phyloP scores from a whole-genome alignment of 1,140 invertebrate genomes.

The Armadillidium nasatum region DNA sequence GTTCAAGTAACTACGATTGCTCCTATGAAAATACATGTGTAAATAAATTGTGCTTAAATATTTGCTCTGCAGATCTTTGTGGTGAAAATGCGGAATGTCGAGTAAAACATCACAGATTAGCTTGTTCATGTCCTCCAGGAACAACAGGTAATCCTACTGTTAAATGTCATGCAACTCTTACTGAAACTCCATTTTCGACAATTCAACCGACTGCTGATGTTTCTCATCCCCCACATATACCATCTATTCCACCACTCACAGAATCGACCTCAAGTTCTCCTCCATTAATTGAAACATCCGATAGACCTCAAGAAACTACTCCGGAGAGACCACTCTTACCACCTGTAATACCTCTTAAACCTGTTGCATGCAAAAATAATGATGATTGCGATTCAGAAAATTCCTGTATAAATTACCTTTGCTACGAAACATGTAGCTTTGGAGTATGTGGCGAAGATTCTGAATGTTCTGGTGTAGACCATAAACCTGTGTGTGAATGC shows the following conservation, averaged over 20 bases:
- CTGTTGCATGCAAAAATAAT: slow-evolving; percentile 38
- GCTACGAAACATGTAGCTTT: slow-evolving; percentile 43
- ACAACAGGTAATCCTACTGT: slow-evolving; percentile 57
- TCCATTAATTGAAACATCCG: slow-evolving; percentile 24
- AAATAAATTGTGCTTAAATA: slow-evolving; percentile 39
- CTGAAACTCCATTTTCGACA: slow-evolving; percentile 13
- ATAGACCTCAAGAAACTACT: slow-evolving; percentile 19
- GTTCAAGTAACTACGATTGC: slow-evolving; percentile 63
- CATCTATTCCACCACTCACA: slow-evolving; percentile 31
- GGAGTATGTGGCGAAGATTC: slow-evolving; percentile 69
- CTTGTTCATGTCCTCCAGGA: slow-evolving; percentile 47
- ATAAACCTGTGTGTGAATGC: slow-evolving; percentile 69
- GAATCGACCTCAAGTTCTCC: slow-evolving; percentile 54
- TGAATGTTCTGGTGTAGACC: slow-evolving; percentile 59
- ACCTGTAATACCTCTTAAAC: slow-evolving; percentile 23
- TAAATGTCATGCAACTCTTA: slow-evolving; percentile 54
- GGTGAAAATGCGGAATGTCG: slow-evolving; percentile 47
- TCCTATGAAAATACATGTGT: slow-evolving; percentile 39
- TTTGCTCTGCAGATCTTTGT: slow-evolving; percentile 51
- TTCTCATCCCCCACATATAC: background rate
- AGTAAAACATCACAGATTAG: slow-evolving; percentile 44
- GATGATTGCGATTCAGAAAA: slow-evolving; percentile 38
- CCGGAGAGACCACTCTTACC: slow-evolving; percentile 30
- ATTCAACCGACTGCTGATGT: slow-evolving; percentile 22
- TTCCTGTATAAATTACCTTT: slow-evolving; percentile 47